These are phyloP conservation scores for Babylonia areolata DNA, from an alignment of 1,140 invertebrate genomes.

Conservation along the genomic window DNA sequence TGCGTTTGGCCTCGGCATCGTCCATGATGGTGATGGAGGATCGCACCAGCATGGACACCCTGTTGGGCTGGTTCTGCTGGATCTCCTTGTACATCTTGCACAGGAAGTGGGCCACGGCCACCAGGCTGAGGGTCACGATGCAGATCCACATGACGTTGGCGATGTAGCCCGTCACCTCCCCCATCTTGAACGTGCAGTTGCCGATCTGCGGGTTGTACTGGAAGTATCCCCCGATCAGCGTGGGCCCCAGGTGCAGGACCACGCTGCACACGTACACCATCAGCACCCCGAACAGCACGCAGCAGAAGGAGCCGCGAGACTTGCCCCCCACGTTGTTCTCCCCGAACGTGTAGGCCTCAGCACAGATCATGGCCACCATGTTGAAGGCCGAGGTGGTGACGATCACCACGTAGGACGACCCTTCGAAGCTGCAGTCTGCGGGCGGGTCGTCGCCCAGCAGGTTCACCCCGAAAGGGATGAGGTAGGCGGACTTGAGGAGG, in stretches of 20 bases:
- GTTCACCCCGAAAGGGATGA: conserved; percentile 74
- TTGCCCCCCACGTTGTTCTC: conserved; percentile 73
- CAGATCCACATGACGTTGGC: conserved; percentile 75
- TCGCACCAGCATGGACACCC: conserved; percentile 71
- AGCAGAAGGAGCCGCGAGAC: conserved; percentile 70
- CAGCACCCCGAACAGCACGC: conserved; percentile 73
- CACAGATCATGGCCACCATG: conserved; percentile 74
- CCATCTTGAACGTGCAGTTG: conserved; percentile 70
- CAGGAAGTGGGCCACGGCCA: conserved; percentile 70
- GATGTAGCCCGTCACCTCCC: conserved; percentile 72
- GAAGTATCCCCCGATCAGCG: conserved; percentile 75
- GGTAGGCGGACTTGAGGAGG: conserved; percentile 64
- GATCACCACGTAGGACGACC: conserved; percentile 71
- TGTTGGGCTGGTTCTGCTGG: conserved; percentile 70
- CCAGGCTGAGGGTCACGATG: conserved; percentile 69
- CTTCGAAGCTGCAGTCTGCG: conserved; percentile 68
- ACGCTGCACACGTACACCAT: conserved; percentile 74
- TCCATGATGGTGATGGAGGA: conserved; percentile 70
- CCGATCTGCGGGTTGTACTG: conserved; percentile 72
- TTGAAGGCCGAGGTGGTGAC: conserved; percentile 75
- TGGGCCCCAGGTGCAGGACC: conserved; percentile 75
- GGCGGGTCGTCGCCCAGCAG: conserved; percentile 67
- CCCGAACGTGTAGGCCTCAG: conserved; percentile 75
- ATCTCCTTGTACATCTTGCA: conserved; percentile 73
- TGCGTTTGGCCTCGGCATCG: conserved; percentile 51